Evolutionary conservation across 2,888 invertebrate species (phyloP).

Genomic region (Myathropa florea): DNA sequence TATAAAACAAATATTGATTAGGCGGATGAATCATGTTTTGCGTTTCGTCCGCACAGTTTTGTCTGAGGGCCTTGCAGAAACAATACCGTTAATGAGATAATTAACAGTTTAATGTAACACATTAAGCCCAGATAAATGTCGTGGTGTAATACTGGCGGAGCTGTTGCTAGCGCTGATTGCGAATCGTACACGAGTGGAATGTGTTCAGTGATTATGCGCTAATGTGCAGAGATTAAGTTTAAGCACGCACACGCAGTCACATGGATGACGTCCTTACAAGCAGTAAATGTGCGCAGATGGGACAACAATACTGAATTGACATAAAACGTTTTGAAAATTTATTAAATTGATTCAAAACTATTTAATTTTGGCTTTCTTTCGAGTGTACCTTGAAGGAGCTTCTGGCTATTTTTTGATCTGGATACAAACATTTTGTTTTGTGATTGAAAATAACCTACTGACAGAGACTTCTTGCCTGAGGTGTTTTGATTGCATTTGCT

Average conservation of each 20-base stretch:
- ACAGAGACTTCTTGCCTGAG: no score
- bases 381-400: no score
- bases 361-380: no score
- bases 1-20: not conserved
- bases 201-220: not conserved
- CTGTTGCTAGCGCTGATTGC: not conserved
- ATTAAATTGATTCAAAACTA: no score
- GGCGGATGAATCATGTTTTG: not conserved
- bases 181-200: not conserved
- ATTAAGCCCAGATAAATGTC: not conserved
- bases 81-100: not conserved
- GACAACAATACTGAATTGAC: no score
- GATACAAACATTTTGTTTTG: not conserved
- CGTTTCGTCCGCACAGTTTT: not conserved
- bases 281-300: not conserved
- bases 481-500: no score
- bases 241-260: not conserved
- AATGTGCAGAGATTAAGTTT: not conserved
- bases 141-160: not conserved
- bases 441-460: no score
- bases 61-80: not conserved
- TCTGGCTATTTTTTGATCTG: not conserved
- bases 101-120: not conserved
- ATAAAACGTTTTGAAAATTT: no score
- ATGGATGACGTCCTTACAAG: not conserved